Evolutionary conservation across 2,797 vertebrate species (phyloP).

Genomic region (Oryzias dopingdopingensis): DNA sequence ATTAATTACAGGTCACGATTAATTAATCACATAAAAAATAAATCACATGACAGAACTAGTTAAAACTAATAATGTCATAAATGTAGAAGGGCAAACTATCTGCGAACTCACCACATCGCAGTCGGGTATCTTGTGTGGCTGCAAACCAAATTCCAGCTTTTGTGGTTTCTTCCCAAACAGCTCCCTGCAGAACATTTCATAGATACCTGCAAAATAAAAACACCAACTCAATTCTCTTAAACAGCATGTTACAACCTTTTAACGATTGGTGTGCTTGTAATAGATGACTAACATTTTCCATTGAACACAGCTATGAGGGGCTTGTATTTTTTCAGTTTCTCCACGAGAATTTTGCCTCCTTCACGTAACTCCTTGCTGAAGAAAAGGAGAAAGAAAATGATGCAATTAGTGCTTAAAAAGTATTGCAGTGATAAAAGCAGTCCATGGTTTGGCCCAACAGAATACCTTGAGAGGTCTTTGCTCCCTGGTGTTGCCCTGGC

Average conservation of each 20-base stretch:
- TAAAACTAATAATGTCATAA: background rate
- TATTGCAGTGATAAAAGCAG: background rate
- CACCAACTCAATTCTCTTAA: background rate
- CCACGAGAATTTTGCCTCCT: constrained; percentile 95
- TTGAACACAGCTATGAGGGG: constrained; percentile 98
- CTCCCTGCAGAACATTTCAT: constrained; percentile 99
- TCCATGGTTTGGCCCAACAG: background rate
- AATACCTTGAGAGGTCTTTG: constrained; percentile 93
- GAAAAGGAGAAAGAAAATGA: constrained; percentile 7
- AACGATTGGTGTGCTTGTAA: background rate
- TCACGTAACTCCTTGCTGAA: constrained; percentile 95
- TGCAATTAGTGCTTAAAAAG: background rate
- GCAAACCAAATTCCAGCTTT: constrained; percentile 93
- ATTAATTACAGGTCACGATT: no score
- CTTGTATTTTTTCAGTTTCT: constrained; percentile 93
- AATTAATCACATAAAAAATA: no score
- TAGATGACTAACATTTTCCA: constrained; percentile 81
- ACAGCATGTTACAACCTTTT: no score
- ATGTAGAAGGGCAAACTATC: background rate
- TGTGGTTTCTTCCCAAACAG: constrained; percentile 95
- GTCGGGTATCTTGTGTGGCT: constrained; percentile 94
- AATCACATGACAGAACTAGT: no score
- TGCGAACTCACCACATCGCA: constrained; percentile 88
- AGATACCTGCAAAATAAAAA: constrained; percentile 83
- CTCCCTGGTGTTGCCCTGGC: constrained; percentile 94